Conservation (phyloP, 1,140 invertebrate genomes). For the Teleopsis dalmanni region DNA sequence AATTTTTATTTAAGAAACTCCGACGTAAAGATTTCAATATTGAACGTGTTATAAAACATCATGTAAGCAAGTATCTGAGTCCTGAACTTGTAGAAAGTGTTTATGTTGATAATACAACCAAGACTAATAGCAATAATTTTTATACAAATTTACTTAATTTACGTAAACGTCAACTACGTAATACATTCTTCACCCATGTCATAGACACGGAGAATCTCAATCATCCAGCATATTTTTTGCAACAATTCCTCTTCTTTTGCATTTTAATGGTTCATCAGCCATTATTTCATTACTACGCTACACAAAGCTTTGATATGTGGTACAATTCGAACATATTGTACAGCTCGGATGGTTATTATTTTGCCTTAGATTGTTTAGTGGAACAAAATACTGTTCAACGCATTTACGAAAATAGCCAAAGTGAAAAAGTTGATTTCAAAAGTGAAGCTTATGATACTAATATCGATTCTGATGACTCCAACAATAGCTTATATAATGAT, state of each 20-base stretch:
- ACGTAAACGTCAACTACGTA: conserved; percentile 15
- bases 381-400: conserved; percentile 19
- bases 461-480: not conserved
- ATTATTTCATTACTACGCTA: conserved; percentile 38
- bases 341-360: conserved; percentile 30
- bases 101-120: conserved; percentile 14
- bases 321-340: conserved; percentile 20
- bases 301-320: conserved; percentile 32
- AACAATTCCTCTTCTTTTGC: conserved; percentile 31
- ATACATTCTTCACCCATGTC: conserved; percentile 18
- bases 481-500: not conserved
- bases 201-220: conserved; percentile 30
- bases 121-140: conserved; percentile 10
- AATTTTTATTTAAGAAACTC: conserved; percentile 18
- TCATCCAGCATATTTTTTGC: conserved; percentile 30
- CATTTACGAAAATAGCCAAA: conserved; percentile 7
- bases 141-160: conserved; percentile 26
- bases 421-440: not conserved
- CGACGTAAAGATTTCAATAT: conserved; percentile 31
- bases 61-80: conserved; percentile 26
- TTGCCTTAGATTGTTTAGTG: conserved; percentile 33
- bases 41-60: conserved; percentile 20
- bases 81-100: conserved; percentile 15
- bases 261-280: conserved; percentile 26
- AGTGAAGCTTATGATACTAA: too few species aligned